Evolutionary conservation across 2,888 invertebrate species (phyloP).

Genomic region (Synergus japonicus): DNA sequence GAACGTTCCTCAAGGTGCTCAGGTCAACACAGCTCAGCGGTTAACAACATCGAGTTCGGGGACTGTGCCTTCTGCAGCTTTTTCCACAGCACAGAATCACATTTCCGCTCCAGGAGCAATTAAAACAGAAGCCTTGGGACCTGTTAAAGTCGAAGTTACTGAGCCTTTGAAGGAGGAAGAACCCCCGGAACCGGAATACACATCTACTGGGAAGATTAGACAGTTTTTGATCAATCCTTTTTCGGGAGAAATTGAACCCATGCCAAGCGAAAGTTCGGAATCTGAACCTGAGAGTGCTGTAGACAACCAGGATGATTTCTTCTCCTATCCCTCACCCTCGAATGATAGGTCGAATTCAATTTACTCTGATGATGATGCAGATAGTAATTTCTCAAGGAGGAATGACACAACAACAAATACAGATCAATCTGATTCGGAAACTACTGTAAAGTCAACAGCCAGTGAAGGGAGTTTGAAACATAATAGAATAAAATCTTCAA

Average conservation of each 20-base stretch:
- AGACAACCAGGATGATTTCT: constrained; percentile 77
- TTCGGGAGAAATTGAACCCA: constrained; percentile 91
- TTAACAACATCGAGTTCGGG: constrained; percentile 39
- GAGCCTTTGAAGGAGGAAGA: constrained; percentile 69
- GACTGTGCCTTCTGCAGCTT: constrained; percentile 44
- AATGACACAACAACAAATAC: constrained; percentile 78
- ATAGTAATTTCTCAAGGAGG: constrained; percentile 79
- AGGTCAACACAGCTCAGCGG: constrained; percentile 66
- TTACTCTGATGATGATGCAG: constrained; percentile 82
- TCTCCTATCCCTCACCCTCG: constrained; percentile 77
- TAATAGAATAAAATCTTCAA: constrained; percentile 70
- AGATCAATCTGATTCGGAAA: constrained; percentile 80
- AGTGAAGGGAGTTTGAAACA: constrained; percentile 80
- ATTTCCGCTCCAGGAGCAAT: constrained; percentile 10
- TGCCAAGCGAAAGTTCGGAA: constrained; percentile 84
- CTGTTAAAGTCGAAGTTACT: constrained; percentile 18
- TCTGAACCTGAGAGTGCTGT: constrained; percentile 79
- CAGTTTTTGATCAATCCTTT: constrained; percentile 94
- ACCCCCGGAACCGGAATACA: constrained; percentile 79
- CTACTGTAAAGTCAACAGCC: constrained; percentile 80
- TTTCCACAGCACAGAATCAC: constrained; percentile 50
- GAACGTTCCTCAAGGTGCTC: constrained; percentile 68
- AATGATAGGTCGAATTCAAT: constrained; percentile 79
- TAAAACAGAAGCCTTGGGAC: constrained; percentile 17
- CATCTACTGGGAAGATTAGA: constrained; percentile 83